Conservation (phyloP, 2,113 vertebrate species). For the Varanus salvator region DNA sequence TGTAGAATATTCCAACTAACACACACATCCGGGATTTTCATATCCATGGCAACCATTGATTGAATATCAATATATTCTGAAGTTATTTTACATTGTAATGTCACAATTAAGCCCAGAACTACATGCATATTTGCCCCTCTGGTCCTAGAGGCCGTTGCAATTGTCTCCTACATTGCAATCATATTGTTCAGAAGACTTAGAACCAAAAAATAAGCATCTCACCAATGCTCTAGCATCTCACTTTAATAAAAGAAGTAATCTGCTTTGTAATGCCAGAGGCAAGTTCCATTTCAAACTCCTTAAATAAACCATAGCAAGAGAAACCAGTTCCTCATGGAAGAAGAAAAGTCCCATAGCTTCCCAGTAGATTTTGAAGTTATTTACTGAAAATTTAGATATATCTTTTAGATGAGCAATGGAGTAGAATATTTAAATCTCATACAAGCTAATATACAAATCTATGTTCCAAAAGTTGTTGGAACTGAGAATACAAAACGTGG, state of each 20-base stretch:
- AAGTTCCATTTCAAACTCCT: conserved; percentile 44
- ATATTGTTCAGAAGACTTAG: conserved; percentile 31
- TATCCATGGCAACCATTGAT: neutral
- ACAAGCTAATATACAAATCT: conserved; percentile 66
- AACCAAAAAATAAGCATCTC: conserved; percentile 41
- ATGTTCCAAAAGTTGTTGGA: conserved; percentile 65
- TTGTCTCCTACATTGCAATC: conserved; percentile 10
- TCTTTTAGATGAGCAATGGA: conserved; percentile 54
- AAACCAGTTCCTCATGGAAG: conserved; percentile 73
- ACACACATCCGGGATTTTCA: conserved; percentile 11
- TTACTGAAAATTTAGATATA: conserved; percentile 59
- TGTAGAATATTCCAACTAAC: conserved; percentile 30
- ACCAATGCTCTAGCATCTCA: conserved; percentile 44
- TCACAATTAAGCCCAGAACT: conserved; percentile 23
- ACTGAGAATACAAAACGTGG: conserved; percentile 73
- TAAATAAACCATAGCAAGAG: conserved; percentile 63
- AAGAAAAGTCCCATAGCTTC: conserved; percentile 44
- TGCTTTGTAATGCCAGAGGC: neutral
- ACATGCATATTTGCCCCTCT: neutral
- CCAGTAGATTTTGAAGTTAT: conserved; percentile 28
- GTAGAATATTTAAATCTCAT: conserved; percentile 59
- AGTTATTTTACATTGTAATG: conserved; percentile 35
- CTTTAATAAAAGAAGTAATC: conserved; percentile 17
- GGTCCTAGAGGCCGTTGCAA: neutral
- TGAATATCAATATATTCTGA: conserved; percentile 40